phyloP scores from a whole-genome alignment of 2,113 vertebrate genomes.

The Pterocles gutturalis region DNA sequence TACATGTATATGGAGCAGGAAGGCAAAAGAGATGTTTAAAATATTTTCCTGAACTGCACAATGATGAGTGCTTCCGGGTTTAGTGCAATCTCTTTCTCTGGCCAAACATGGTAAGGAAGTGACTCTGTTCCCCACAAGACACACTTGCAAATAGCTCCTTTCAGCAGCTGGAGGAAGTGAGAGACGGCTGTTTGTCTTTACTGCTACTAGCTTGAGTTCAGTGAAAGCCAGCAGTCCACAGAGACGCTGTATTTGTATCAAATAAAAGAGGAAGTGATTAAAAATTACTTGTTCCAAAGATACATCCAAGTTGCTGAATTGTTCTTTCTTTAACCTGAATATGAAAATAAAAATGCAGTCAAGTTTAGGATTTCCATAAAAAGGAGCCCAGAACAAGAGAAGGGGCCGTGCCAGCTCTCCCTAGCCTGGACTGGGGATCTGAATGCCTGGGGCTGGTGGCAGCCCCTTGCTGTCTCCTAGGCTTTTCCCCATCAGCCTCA shows the following conservation, averaged over 20 bases:
- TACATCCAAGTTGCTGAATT: neutral
- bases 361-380: neutral
- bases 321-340: neutral
- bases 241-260: neutral
- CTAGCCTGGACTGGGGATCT: neutral
- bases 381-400: neutral
- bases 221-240: neutral
- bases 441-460: neutral
- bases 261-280: constrained; percentile 17
- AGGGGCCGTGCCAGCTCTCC: neutral
- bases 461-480: neutral
- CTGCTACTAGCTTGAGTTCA: neutral
- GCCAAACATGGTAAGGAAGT: constrained; percentile 78
- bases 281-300: neutral
- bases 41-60: constrained; percentile 33
- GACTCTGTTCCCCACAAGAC: constrained; percentile 51
- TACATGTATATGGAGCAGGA: neutral
- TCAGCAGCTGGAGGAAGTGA: constrained; percentile 63
- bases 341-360: neutral
- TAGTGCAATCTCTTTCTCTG: constrained; percentile 41
- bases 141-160: constrained; percentile 54
- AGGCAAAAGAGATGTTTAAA: constrained; percentile 38
- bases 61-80: constrained; percentile 38
- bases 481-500: neutral
- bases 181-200: neutral